Percentiles rank a stretch among this genome's conserved stretches.
phyloP scores from a whole-genome alignment of 2,888 invertebrate genomes.

The Hedychridium roseum region DNA sequence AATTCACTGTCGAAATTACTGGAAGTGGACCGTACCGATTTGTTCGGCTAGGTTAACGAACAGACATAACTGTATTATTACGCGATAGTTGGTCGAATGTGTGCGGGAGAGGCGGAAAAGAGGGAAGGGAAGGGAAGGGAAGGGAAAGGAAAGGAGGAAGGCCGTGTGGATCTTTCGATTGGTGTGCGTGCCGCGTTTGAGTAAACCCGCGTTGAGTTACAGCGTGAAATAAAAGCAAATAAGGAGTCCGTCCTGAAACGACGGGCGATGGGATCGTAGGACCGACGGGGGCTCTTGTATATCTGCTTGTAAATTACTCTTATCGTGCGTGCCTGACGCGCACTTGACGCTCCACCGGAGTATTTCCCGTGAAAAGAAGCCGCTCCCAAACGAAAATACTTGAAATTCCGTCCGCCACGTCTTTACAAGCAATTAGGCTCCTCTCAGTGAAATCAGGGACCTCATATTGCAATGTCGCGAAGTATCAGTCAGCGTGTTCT shows the following conservation, averaged over 20 bases:
- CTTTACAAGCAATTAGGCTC: too few species aligned
- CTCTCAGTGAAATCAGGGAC: too few species aligned
- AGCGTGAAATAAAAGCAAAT: slow-evolving; percentile 29
- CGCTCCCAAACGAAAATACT: too few species aligned
- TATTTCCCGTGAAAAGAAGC: neutral
- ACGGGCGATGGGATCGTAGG: slow-evolving; percentile 4
- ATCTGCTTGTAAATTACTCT: slow-evolving; percentile 32
- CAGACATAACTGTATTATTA: too few species aligned
- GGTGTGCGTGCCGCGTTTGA: slow-evolving; percentile 24
- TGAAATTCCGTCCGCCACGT: too few species aligned
- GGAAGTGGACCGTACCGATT: too few species aligned
- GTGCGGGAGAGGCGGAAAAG: neutral
- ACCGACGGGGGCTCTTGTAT: slow-evolving; percentile 14
- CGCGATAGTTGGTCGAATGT: too few species aligned
- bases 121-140: neutral
- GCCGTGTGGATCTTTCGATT: slow-evolving; percentile 20
- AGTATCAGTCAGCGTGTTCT: too few species aligned
- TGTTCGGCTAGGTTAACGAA: too few species aligned
- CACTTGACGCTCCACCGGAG: slow-evolving; percentile 4
- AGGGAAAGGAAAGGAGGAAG: slow-evolving; percentile 11
- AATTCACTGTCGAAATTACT: too few species aligned
- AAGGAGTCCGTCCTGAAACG: neutral
- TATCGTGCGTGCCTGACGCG: slow-evolving; percentile 23
- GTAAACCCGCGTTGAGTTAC: slow-evolving; percentile 32
- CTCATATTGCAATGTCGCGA: too few species aligned